Conservation (phyloP, 2,797 vertebrate genomes). For the Chromobotia macracanthus region DNA sequence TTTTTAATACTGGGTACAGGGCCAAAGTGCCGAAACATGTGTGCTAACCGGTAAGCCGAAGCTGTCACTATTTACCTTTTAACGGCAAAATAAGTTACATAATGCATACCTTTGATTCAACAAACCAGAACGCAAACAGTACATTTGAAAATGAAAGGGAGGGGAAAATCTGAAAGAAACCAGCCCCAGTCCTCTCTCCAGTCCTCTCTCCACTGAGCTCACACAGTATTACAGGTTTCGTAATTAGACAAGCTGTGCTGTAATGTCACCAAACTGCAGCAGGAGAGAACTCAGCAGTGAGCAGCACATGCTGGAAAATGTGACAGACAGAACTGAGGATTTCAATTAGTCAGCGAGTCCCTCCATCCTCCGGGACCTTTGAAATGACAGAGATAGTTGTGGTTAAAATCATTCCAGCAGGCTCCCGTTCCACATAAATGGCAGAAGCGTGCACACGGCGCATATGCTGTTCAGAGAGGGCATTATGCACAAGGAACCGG, state of each 20-base stretch:
- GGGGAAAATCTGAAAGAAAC: not conserved
- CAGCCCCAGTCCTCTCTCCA: not conserved
- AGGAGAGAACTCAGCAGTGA: constrained; percentile 18
- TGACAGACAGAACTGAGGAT: constrained; percentile 42
- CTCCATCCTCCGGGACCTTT: constrained; percentile 9
- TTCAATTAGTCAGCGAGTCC: constrained; percentile 35
- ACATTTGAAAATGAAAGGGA: not conserved
- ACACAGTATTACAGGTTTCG: constrained; percentile 33
- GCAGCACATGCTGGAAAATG: constrained; percentile 35
- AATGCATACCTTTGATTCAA: constrained; percentile 14
- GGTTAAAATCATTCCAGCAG: not conserved
- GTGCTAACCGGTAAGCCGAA: not conserved
- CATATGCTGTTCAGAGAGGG: constrained; percentile 38
- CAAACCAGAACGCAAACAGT: not conserved
- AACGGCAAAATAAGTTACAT: not conserved
- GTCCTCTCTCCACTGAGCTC: constrained; percentile 34
- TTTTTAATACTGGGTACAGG: not conserved
- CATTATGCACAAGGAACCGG: constrained; percentile 54
- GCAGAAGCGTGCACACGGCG: not conserved
- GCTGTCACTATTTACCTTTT: not conserved
- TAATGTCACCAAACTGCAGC: constrained; percentile 39
- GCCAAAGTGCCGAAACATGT: not conserved
- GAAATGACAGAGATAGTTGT: constrained; percentile 5
- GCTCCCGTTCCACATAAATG: not conserved
- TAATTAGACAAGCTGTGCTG: constrained; percentile 51